Evolutionary conservation across 64 coral and sea anemone genomes (phyloP).

Genomic region (Trachythela sp.): DNA sequence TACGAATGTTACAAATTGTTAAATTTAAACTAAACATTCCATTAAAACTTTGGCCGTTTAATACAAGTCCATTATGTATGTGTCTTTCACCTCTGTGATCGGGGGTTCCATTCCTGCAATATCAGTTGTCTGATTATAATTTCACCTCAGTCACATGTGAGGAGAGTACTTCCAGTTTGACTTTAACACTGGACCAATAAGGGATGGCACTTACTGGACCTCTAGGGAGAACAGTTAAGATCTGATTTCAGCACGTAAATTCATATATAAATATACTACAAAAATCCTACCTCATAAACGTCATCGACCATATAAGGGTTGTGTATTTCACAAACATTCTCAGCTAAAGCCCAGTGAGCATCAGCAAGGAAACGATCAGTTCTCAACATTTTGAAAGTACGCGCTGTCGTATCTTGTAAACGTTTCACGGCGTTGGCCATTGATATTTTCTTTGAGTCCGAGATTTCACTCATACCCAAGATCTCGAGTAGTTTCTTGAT

Average conservation of each 20-base stretch:
- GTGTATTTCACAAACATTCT: conserved; percentile 70
- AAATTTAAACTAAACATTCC: too few species aligned
- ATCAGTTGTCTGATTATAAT: too few species aligned
- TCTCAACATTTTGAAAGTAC: conserved; percentile 91
- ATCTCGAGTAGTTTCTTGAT: conserved; percentile 88
- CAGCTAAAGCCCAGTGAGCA: conserved; percentile 85
- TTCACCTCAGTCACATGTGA: too few species aligned
- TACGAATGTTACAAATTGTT: neutral
- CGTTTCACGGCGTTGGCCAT: conserved; percentile 87
- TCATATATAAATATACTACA: too few species aligned
- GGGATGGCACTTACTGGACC: too few species aligned
- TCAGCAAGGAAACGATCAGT: conserved; percentile 91
- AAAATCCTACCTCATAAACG: neutral
- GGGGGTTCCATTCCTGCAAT: too few species aligned
- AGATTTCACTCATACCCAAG: conserved; percentile 98
- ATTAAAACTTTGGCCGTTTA: too few species aligned
- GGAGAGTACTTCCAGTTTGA: too few species aligned
- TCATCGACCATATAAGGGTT: conserved; percentile 67
- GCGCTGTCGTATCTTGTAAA: conserved; percentile 76
- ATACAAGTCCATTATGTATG: neutral
- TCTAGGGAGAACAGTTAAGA: too few species aligned
- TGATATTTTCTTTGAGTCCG: conserved; percentile 90
- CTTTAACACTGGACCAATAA: too few species aligned
- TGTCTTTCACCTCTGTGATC: too few species aligned
- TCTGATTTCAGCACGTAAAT: neutral